Base-by-base conservation (phyloP, 2,888 invertebrate species). In the Xanthia icteritia region DNA sequence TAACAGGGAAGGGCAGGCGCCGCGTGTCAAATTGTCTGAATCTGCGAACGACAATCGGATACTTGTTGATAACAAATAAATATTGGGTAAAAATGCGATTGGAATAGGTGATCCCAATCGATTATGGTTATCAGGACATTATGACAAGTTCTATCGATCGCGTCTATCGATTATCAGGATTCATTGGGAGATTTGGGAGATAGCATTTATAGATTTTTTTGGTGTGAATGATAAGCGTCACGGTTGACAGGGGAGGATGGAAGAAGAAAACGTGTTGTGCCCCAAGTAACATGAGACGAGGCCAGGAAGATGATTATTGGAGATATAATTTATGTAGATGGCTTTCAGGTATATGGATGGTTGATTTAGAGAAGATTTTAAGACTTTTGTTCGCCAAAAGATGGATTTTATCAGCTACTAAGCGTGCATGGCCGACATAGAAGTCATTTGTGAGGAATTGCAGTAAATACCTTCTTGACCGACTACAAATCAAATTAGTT, bases 21-120 rank as follows among this genome's bases (percentile, higher is more conserved):
- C 79, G 5, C 54, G 13, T 58, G 60, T 63, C 36, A 31, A 23
- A 11, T 45, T 31, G 20, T 39, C 54, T 48, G 60, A 48, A 70
- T 61, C 54, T 15, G 81, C 75, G 15, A 61, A 36, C 66, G 2
- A 36, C 20, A 65, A 56, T 51, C 63, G 42, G 48, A 72, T 64
- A 67, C 20, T 64, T 63, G 36, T 65, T 58, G 84, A 83, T 78
- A 79, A 68, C 45, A 31, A 77, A 70, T 70, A 76, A 82, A 72
- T 79, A 60, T 73, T 73, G 84, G 27, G 68, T 79, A 72, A 79
- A 63, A 79, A 48, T 65, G 27, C n/a, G 45, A 68, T 78, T 60
- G 45, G n/a, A 51, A 77, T 63, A 27, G 67, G 27, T 45, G 54
- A 78, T 68, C 63, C 27, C 61, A 58, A 72, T 68, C 58, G 58